phyloP scores from a whole-genome alignment of 2,797 vertebrate species.

The Choloepus didactylus region DNA sequence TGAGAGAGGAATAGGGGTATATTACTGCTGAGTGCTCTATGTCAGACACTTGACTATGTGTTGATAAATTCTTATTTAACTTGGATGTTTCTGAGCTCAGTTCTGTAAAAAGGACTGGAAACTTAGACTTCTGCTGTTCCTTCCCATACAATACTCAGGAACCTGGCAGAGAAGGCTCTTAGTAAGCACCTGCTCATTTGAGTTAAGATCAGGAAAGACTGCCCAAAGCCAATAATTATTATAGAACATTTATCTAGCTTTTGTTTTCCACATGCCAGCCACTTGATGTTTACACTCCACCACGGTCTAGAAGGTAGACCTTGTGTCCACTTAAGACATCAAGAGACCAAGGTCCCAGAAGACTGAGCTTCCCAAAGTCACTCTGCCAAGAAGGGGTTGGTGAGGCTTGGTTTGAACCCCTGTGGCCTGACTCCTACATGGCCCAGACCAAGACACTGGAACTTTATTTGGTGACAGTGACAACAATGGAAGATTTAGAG shows the following conservation, averaged over 20 bases:
- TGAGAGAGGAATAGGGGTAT: neutral
- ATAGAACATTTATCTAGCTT: neutral
- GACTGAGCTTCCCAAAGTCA: rapidly evolving
- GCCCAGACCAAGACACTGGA: neutral
- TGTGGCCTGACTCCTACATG: neutral
- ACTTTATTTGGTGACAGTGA: rapidly evolving
- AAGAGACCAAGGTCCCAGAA: neutral
- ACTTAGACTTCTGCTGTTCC: neutral
- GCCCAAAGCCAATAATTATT: neutral
- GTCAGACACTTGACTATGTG: neutral
- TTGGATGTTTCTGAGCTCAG: neutral
- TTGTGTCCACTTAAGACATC: neutral
- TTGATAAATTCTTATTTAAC: neutral
- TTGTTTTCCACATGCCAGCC: rapidly evolving
- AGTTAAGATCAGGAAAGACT: neutral
- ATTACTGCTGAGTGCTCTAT: neutral
- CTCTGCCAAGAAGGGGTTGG: neutral
- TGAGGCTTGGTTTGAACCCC: neutral
- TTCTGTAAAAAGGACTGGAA: neutral
- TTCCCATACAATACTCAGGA: too few relatives aligned
- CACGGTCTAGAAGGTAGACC: rapidly evolving
- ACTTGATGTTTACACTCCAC: neutral
- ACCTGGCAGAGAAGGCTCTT: neutral
- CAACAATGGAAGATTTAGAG: too few relatives aligned
- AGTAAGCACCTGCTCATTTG: neutral